Evolutionary conservation across 2,797 vertebrate genomes (phyloP).

Genomic region (Thunnus albacares): DNA sequence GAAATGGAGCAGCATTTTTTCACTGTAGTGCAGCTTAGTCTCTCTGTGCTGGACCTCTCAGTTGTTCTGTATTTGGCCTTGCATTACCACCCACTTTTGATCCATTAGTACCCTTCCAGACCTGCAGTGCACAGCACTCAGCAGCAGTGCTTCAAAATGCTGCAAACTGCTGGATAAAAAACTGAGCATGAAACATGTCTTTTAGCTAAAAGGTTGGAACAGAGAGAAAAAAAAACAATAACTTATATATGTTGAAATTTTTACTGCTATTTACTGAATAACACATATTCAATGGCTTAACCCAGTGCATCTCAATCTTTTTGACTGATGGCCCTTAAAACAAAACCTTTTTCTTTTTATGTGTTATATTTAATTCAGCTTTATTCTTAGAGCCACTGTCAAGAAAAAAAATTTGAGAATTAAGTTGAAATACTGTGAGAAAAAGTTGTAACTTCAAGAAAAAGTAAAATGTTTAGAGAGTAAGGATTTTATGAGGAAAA

Average conservation of each 20-base stretch:
- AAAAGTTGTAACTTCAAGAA: too few relatives aligned
- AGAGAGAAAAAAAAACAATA: too few relatives aligned
- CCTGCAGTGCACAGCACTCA: constrained; percentile 77
- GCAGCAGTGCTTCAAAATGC: constrained; percentile 72
- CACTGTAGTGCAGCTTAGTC: constrained; percentile 45
- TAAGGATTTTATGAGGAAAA: too few relatives aligned
- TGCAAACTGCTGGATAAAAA: not conserved
- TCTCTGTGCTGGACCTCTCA: constrained; percentile 85
- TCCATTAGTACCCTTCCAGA: constrained; percentile 88
- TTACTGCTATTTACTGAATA: too few relatives aligned
- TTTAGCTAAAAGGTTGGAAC: constrained; percentile 9
- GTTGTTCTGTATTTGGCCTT: constrained; percentile 81
- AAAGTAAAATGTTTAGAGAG: too few relatives aligned
- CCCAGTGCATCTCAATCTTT: not conserved
- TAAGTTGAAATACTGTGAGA: too few relatives aligned
- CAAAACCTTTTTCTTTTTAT: not conserved
- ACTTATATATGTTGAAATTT: too few relatives aligned
- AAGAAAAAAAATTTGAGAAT: too few relatives aligned
- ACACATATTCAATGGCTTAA: not conserved
- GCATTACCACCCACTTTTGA: constrained; percentile 89
- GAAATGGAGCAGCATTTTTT: constrained; percentile 9
- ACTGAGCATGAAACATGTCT: too few relatives aligned
- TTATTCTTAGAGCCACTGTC: too few relatives aligned
- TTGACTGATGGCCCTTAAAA: not conserved
- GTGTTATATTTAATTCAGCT: not conserved